Evolutionary conservation across 2,888 invertebrate genomes (phyloP).

Genomic region (Drosophila limbata): DNA sequence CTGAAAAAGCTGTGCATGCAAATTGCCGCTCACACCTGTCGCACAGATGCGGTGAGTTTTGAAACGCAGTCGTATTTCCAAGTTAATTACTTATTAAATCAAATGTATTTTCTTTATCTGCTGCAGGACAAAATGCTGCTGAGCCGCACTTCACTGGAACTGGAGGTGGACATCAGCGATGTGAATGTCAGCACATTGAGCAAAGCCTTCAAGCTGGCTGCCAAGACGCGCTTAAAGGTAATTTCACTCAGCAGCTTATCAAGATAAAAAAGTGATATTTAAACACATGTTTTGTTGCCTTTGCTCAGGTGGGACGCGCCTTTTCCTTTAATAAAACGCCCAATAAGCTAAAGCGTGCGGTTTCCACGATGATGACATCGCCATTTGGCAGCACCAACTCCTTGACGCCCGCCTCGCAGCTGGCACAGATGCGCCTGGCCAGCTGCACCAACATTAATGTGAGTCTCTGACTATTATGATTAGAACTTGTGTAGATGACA

Average conservation of each 20-base stretch:
- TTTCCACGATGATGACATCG: constrained; percentile 97
- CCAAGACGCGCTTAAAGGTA: constrained; percentile 92
- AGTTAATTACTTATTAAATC: too few relatives aligned
- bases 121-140: constrained; percentile 84
- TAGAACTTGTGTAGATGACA: not conserved
- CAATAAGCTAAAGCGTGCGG: constrained; percentile 95
- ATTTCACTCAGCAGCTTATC: not conserved
- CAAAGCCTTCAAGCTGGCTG: constrained; percentile 95
- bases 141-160: constrained; percentile 87
- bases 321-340: constrained; percentile 98
- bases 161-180: constrained; percentile 95
- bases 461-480: constrained; percentile 48
- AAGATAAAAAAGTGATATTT: not conserved
- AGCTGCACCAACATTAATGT: constrained; percentile 95
- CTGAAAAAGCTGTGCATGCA: constrained; percentile 94
- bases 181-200: constrained; percentile 94
- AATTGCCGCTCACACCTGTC: constrained; percentile 96
- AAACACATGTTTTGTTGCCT: constrained; percentile 32
- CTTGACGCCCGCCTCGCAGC: constrained; percentile 92
- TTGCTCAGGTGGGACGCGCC: constrained; percentile 92
- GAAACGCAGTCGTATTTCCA: too few relatives aligned
- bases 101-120: not conserved
- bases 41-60: constrained; percentile 95
- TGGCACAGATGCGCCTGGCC: constrained; percentile 94
- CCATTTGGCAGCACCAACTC: constrained; percentile 95